These are phyloP conservation scores for Sorex maritimensis DNA, from an alignment of 2,797 vertebrate species.

Conservation along the genomic window DNA sequence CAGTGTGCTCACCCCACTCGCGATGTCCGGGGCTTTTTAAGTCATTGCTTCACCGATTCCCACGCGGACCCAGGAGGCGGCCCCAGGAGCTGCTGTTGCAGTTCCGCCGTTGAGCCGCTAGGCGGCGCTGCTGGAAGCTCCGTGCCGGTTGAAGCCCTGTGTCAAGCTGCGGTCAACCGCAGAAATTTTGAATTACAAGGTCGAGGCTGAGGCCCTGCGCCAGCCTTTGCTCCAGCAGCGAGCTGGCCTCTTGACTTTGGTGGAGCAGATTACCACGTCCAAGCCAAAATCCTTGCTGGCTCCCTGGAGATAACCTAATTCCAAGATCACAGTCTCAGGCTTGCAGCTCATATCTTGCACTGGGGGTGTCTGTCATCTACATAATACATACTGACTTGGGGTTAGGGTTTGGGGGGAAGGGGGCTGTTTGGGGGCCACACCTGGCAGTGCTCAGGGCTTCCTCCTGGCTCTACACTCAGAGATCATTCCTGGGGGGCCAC, in stretches of 20 bases:
- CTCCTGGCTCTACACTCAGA: too few relatives aligned
- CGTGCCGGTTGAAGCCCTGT: background rate
- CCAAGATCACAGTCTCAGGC: background rate
- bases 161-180: background rate
- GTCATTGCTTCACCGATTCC: background rate
- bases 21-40: too few relatives aligned
- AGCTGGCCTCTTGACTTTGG: background rate
- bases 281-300: background rate
- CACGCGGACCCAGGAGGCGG: too few relatives aligned
- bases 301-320: background rate
- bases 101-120: background rate
- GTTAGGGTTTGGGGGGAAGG: background rate
- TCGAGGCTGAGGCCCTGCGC: background rate
- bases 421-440: too few relatives aligned
- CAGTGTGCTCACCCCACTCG: background rate
- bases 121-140: background rate
- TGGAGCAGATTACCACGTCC: background rate
- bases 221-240: background rate
- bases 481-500: too few relatives aligned
- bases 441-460: too few relatives aligned
- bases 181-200: conserved; percentile 17
- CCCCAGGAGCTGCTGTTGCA: background rate
- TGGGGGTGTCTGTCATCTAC: background rate
- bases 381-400: too few relatives aligned
- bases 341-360: background rate